Evolutionary conservation across 1,140 invertebrate genomes (phyloP), one percentile per base, ranked within the genome.

Genomic region (Tetramorium parvispinum): DNA sequence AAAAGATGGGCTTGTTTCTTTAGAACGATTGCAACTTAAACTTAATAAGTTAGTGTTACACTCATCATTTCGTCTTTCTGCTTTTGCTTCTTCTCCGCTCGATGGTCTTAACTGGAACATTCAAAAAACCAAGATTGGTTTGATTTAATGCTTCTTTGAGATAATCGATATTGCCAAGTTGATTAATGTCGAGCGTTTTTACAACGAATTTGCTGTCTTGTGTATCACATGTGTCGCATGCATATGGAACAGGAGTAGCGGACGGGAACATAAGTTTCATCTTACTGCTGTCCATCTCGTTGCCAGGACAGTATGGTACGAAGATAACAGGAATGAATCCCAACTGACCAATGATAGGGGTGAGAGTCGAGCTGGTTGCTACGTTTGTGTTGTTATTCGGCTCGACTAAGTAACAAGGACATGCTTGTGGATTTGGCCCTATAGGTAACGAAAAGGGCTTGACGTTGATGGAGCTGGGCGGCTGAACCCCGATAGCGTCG

Each of bases 251-350:
- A 24, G 96, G 94, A n/a, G 95, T 95, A 1, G 96, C 96, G 13
- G 95, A 94, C 3, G 96, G 96, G 92, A 96, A 96, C 71, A 95
- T 96, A 57, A 95, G 94, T 87, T 95, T 94, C 57, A 96, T 95
- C 40, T 92, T 94, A 77, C 95, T 92, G 86, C 94, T 94, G 51
- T 95, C 93, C 5, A 92, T 92, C 6, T 90, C 86, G 66, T 95
- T 55, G 32, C 95, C 95, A 0, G 96, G 96, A 89, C 96, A 96
- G 88, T 95, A 96, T 1, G 96, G 96, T 68, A 96, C 95, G 86
- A 96, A 96, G 3, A 96, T 94, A 8, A 96, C 96, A 4, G 96
- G 96, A 43, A 96, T 94, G 87, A 96, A 96, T 59, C 96, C 96
- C 43, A 96, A 77, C 78, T 93, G 92, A 81, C 92, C 92, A 63